These are phyloP conservation scores for Poeciliopsis retropinna DNA, from an alignment of 2,113 vertebrate species.

Conservation along the genomic window DNA sequence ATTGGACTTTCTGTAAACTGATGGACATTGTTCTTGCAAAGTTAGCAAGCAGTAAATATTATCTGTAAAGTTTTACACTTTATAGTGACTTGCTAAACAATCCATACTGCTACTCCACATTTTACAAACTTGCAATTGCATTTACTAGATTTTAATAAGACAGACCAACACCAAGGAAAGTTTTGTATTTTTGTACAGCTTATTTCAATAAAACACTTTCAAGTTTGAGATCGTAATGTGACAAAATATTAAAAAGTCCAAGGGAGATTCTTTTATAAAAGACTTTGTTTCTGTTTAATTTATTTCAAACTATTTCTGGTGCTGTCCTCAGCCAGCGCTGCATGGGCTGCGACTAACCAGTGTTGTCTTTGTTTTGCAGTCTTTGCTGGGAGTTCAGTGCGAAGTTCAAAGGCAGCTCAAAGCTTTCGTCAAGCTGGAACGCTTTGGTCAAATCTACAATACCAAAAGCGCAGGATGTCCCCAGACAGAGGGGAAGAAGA, in stretches of 20 bases:
- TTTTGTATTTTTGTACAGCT: no score
- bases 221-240: not conserved
- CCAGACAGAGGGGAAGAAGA: conserved; percentile 79
- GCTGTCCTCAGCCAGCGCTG: conserved; percentile 12
- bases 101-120: no score
- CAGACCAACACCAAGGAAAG: not conserved
- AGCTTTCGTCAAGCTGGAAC: conserved; percentile 94
- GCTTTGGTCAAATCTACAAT: conserved; percentile 89
- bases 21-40: conserved; percentile 30
- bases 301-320: conserved; percentile 3
- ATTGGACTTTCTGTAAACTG: conserved; percentile 2
- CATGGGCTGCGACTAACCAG: conserved; percentile 36
- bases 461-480: conserved; percentile 89
- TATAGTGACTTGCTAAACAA: not conserved
- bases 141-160: not conserved
- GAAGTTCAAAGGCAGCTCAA: conserved; percentile 98
- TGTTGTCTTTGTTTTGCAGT: conserved; percentile 80
- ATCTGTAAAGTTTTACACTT: not conserved
- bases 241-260: not conserved
- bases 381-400: conserved; percentile 94
- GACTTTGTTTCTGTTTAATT: not conserved
- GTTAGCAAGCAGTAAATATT: conserved; percentile 9
- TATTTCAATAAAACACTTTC: not conserved
- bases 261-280: not conserved
- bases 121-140: no score